Conservation (phyloP, 2,113 vertebrate species). For the Cardinalis cardinalis region DNA sequence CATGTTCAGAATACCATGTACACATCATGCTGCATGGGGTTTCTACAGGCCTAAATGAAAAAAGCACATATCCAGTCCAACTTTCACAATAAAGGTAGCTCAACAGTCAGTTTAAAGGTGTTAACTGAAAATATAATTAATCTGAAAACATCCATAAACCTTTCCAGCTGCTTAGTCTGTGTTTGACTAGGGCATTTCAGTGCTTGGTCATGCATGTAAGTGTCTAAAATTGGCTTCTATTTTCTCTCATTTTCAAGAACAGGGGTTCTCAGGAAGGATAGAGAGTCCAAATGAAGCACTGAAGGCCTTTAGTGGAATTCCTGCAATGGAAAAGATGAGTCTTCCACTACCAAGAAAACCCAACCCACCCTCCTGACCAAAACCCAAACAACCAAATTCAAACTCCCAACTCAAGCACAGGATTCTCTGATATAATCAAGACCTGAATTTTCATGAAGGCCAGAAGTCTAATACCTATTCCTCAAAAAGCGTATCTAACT, state of each 20-base stretch:
- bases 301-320: background rate
- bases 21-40: background rate
- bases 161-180: background rate
- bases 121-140: background rate
- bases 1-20: fast-evolving
- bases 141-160: background rate
- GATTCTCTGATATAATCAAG: background rate
- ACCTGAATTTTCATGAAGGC: background rate
- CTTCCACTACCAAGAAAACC: background rate
- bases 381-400: background rate
- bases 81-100: background rate
- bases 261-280: background rate
- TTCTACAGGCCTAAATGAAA: background rate
- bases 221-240: background rate
- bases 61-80: background rate
- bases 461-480: background rate
- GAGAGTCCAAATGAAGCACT: background rate
- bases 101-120: background rate
- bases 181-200: background rate
- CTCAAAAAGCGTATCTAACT: background rate
- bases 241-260: background rate
- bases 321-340: background rate
- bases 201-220: background rate
- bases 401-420: background rate
- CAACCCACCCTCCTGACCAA: background rate